These are phyloP conservation scores for Bradypodion pumilum DNA, from an alignment of 2,797 vertebrate species.

Conservation along the genomic window DNA sequence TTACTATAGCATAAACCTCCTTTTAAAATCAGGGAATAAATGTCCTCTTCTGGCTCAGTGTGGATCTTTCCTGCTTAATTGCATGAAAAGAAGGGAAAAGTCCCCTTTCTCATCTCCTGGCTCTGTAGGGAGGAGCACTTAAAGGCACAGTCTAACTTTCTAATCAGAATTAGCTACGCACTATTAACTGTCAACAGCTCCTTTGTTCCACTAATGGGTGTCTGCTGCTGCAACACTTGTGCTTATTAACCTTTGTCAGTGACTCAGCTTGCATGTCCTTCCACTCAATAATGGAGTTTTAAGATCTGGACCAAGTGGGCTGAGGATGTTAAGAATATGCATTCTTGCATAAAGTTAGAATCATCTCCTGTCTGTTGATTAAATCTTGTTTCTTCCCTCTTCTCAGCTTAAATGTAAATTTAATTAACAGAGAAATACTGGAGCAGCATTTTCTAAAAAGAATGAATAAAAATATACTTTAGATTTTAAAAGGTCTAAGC, in stretches of 20 bases:
- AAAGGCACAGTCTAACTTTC: conserved; percentile 26
- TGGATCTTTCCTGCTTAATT: background rate
- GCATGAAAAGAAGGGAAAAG: background rate
- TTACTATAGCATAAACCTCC: background rate
- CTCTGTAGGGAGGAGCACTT: background rate
- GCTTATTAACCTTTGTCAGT: conserved; percentile 40
- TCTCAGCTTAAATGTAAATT: background rate
- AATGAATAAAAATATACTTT: background rate
- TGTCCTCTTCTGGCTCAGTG: background rate
- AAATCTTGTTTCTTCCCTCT: conserved; percentile 11
- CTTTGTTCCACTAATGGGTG: conserved; percentile 31
- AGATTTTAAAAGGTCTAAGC: background rate
- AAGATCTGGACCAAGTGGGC: background rate
- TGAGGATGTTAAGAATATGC: background rate
- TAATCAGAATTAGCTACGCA: conserved; percentile 40
- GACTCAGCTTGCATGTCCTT: conserved; percentile 31
- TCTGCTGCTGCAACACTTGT: conserved; percentile 42
- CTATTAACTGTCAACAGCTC: conserved; percentile 34
- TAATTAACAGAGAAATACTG: background rate
- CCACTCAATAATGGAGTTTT: conserved; percentile 27
- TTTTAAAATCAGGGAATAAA: background rate
- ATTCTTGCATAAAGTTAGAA: background rate
- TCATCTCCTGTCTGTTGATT: background rate
- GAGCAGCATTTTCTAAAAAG: background rate
- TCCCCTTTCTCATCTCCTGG: background rate